Conservation (phyloP, 2,797 vertebrate species). For the Spondyliosoma cantharus region DNA sequence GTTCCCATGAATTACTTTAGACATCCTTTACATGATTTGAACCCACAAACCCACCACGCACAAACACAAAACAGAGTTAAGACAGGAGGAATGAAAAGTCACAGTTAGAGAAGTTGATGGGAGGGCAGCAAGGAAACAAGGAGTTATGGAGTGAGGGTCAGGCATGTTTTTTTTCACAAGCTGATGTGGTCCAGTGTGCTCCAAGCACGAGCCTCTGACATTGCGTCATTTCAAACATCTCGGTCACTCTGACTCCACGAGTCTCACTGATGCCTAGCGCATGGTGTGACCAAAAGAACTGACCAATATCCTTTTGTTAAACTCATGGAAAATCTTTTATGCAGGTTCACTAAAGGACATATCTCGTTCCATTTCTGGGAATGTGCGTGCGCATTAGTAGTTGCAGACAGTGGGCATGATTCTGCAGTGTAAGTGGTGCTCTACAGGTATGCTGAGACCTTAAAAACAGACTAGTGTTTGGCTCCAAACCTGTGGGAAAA, state of each 20-base stretch:
- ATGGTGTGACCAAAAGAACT: slow-evolving; percentile 15
- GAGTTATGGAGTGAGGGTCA: not conserved
- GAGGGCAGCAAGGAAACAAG: slow-evolving; percentile 1
- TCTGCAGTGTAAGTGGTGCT: not conserved
- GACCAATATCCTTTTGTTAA: not conserved
- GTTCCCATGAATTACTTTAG: slow-evolving; percentile 16
- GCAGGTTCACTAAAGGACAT: not conserved
- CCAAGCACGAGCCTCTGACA: not conserved
- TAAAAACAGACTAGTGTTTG: not conserved
- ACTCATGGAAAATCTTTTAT: not conserved
- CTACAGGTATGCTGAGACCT: not conserved
- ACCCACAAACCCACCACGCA: not conserved
- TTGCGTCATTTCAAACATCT: not conserved
- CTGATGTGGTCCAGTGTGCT: not conserved
- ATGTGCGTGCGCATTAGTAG: not conserved
- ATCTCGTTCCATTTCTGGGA: not conserved
- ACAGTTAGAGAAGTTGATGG: not conserved
- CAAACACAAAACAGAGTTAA: not conserved
- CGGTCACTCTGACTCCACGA: not conserved
- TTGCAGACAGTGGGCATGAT: not conserved
- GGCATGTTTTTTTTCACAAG: not conserved
- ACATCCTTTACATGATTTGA: not conserved
- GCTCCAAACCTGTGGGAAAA: not conserved
- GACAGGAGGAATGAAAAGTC: not conserved
- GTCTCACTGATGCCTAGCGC: not conserved